Evolutionary conservation across 1,140 invertebrate species (phyloP).

Genomic region (Drosophila nigrodunni): DNA sequence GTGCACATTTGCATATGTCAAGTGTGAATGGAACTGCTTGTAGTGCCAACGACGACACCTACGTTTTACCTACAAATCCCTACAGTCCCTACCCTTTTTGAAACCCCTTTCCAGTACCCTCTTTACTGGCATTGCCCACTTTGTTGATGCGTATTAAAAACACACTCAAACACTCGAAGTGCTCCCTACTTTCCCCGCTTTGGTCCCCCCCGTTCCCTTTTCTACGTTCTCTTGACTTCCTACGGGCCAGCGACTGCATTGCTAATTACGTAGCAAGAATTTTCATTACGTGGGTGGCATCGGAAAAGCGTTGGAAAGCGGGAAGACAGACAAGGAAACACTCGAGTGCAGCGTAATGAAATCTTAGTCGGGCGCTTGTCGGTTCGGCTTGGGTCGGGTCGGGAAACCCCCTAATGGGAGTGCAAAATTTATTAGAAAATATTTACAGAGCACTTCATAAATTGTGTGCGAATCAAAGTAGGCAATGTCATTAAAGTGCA

Average conservation of each 20-base stretch:
- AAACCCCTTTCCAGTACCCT: too few species aligned
- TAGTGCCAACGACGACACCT: conserved; percentile 23
- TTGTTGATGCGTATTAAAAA: conserved; percentile 50
- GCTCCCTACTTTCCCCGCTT: conserved; percentile 3
- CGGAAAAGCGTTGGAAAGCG: background rate
- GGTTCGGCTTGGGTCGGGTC: too few species aligned
- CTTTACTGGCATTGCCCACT: conserved; percentile 31
- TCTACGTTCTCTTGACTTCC: background rate
- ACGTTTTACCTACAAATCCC: background rate
- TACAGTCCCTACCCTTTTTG: background rate
- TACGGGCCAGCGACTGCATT: conserved; percentile 28
- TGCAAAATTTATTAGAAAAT: conserved; percentile 69
- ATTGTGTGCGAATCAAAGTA: conserved; percentile 51
- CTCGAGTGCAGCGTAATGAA: conserved; percentile 60
- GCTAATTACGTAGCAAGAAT: conserved; percentile 59
- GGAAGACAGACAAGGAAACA: conserved; percentile 19
- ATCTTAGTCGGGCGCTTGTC: conserved; percentile 44
- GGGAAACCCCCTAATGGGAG: conserved; percentile 31
- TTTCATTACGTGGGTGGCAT: conserved; percentile 51
- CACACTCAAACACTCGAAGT: conserved; percentile 53
- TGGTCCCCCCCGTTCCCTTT: background rate
- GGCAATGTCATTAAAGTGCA: conserved; percentile 49
- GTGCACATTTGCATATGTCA: conserved; percentile 59
- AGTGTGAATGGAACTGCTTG: conserved; percentile 34
- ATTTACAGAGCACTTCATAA: conserved; percentile 69